Evolutionary conservation across 2,888 invertebrate genomes (phyloP), one percentile per base, ranked within the genome.

Genomic region (Athalia circularis): DNA sequence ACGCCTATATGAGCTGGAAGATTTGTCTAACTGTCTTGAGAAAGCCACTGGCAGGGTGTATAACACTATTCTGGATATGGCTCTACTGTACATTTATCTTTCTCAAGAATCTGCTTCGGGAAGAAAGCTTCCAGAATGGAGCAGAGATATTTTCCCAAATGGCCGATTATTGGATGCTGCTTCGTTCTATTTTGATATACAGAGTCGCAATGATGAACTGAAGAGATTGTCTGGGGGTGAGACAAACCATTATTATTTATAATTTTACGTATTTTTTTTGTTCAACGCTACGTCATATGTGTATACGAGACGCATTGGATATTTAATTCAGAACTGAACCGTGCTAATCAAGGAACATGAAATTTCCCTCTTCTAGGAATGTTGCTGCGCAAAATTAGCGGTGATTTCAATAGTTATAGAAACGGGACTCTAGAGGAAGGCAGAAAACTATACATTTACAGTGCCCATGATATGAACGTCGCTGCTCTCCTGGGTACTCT

Each of bases 151-250:
- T n/a, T 80, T 61, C 61, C 80, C 80, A 1, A 11, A 79, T 65
- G 81, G 81, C 9, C 54, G 75, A 3, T 61, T 82, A 13, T 29
- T 43, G 2, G 59, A 78, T 13, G 81, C 78, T 62, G 29, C 80
- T 0, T 8, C 79, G 8, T 61, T 82, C 5, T 61, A 79, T 8
- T 80, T 79, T 9, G n/a, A 67, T 9, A 62, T 80, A 11, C 48
- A 74, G 3, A 80, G 78, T 62, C 80, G 80, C 47, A 81, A 79
- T 54, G 52, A 76, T 0, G 50, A 75, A 4, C 59, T 81, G 57
- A 79, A 50, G n/a, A 78, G 78, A 59, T 57, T 79, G 2, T 74
- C 78, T 13, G 81, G 81, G 15, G 81, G 81, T 81, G 67, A 62
- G 79, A 54, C 43, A 29, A 47, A 65, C 11, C 65, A 15, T 11